Base-by-base conservation (phyloP, 1,140 invertebrate genomes). In the Dreissena polymorpha region DNA sequence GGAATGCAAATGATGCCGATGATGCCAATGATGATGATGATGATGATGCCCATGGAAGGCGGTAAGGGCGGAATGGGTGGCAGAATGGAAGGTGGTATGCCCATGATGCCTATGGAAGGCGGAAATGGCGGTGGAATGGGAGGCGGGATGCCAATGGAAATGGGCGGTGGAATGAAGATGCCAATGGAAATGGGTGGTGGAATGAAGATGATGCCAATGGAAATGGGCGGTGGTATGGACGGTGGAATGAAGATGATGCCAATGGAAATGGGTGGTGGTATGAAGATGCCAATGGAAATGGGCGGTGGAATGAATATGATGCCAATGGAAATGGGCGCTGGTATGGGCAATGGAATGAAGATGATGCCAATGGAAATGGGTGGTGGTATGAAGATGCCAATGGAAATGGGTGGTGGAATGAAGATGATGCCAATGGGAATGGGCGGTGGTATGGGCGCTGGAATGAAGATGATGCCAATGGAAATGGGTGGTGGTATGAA, bases 21-120 rank as follows among this genome's bases (percentile, higher is more conserved):
- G 57, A 60, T 60, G 57, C 57, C 57, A 60, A 60, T 60, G 57
- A 23, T 23, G 16, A 60, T 60, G 57, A 60, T 60, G 57, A 23
- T n/a, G 16, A 18, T n/a, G 57, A 60, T 60, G 57, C 57, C 57
- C 2, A 60, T 60, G 57, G 57, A 23, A 60, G 57, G 57, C 10
- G 57, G 57, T 12, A 60, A n/a, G 57, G 16, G 16, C 16, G 21
- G 21, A 23, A 60, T 60, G 57, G 57, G 57, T 10, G 57, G 57
- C 6, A 10, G 57, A 60, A 60, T 60, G 57, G 12, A 23, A 3
- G 57, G 57, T 23, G 57, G 57, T 23, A 60, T 60, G 57, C 57
- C 57, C 12, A 60, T 60, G 57, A 60, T 60, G 57, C 16, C 21
- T 3, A 60, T 60, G 57, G 57, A 23, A n/a, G 57, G 57, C 57